Conservation (phyloP, 2,888 invertebrate species). For the Tinea semifulvella region DNA sequence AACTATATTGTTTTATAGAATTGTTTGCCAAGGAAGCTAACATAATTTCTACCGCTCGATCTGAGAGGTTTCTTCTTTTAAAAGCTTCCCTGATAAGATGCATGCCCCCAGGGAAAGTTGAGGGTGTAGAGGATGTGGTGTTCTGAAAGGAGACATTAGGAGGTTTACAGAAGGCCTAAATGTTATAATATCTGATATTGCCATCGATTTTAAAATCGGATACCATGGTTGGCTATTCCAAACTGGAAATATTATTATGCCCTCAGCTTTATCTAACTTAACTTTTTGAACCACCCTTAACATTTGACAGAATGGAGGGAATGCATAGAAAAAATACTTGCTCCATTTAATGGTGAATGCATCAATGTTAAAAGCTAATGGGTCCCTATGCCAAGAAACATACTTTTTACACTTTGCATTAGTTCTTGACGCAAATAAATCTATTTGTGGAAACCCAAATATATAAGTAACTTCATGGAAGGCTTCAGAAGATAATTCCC, state of each 20-base stretch:
- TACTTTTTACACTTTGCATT: conserved; percentile 13
- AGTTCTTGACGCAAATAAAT: conserved; percentile 13
- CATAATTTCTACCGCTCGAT: too few species aligned
- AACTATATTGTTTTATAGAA: too few species aligned
- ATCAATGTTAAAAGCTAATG: conserved; percentile 12
- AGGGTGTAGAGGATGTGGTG: too few species aligned
- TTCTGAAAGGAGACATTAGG: too few species aligned
- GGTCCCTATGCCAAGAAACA: conserved; percentile 14
- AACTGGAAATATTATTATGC: conserved; percentile 17
- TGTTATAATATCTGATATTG: conserved; percentile 12
- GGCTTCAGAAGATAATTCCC: conserved; percentile 11
- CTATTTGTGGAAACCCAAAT: conserved; percentile 11
- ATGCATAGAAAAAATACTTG: conserved; percentile 18
- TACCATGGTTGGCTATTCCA: conserved; percentile 18
- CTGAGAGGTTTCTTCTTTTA: too few species aligned
- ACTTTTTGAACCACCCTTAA: conserved; percentile 17
- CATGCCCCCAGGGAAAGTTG: too few species aligned
- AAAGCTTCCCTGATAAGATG: too few species aligned
- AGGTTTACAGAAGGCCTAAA: conserved; percentile 14
- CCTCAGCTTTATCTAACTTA: conserved; percentile 13
- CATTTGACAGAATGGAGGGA: conserved; percentile 17
- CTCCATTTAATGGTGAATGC: conserved; percentile 13
- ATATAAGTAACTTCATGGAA: neutral
- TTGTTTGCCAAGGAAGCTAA: too few species aligned
- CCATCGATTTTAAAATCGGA: conserved; percentile 14